Conservation (phyloP, 92 coral and sea anemone genomes). For the Siderastrea radians region DNA sequence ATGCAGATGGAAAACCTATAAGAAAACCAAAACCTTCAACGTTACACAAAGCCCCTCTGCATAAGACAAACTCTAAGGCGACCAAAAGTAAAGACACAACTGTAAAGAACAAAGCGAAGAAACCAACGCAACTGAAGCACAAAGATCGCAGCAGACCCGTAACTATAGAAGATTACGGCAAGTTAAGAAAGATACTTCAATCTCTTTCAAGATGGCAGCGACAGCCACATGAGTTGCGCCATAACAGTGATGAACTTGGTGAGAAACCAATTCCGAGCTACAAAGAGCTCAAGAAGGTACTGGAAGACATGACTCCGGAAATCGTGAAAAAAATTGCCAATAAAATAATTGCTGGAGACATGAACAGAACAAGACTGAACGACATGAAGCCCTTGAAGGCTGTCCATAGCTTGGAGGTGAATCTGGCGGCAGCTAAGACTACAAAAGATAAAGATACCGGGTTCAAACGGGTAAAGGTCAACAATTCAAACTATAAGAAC, state of each 20-base stretch:
- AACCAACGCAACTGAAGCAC: background rate
- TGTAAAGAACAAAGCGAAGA: conserved; percentile 1
- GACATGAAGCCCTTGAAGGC: conserved; percentile 41
- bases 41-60: background rate
- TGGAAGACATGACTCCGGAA: conserved; percentile 55
- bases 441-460: conserved; percentile 12
- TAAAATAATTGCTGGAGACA: conserved; percentile 42
- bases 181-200: conserved; percentile 34
- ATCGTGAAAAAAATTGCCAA: conserved; percentile 41
- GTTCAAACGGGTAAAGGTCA: conserved; percentile 24
- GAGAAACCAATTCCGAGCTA: conserved; percentile 19
- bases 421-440: conserved; percentile 22
- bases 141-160: background rate
- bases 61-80: conserved; percentile 9
- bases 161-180: conserved; percentile 25
- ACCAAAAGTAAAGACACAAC: conserved; percentile 22
- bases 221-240: conserved; percentile 11
- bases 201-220: conserved; percentile 39
- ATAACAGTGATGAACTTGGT: background rate
- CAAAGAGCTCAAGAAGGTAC: conserved; percentile 28
- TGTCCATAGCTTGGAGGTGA: conserved; percentile 35
- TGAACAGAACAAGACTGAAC: conserved; percentile 33
- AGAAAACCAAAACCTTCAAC: background rate
- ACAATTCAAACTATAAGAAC: conserved; percentile 22
- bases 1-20: background rate